Evolutionary conservation across 2,888 invertebrate species (phyloP), one percentile per base, ranked within the genome.

Genomic region (Ormyrus nitidulus): DNA sequence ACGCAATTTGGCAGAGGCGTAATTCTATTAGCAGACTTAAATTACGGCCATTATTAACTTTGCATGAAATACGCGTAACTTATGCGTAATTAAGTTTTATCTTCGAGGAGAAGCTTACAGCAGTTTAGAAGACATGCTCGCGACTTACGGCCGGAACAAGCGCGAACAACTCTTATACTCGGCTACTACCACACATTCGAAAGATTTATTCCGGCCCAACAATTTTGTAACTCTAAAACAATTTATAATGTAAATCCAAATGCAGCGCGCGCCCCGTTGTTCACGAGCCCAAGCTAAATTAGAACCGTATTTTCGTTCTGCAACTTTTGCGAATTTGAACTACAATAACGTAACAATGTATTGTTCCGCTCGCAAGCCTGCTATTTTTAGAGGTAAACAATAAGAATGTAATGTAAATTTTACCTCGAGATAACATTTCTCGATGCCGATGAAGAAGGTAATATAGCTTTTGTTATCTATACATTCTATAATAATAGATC

Each of bases 81-180:
- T 75, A 58, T 68, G 71, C 58, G 62, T 78, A 81, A 81, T 75
- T 81, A 78, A 81, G 71, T 81, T 81, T 81, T 77, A 81, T 81
- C 77, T 81, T 11, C 48, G 19, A 51, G 54, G 61, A 13, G 46
- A 6, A 46, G 54, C 48, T 10, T 19, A 75, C 66, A 76, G 59
- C 56, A 75, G 72, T 72, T 72, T 64, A 80, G 72, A 65, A 80
- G 69, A 72, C 69, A 71, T 48, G 64, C 72, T 51, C 58, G 6
- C 62, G 65, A 71, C 66, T 71, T 80, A 71, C 66, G 59, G 10
- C 34, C 4, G 7, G 61, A 72, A 66, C 77, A 77, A 76, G 77
- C 56, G 68, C 80, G 58, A 80, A 80, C 80, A 77, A 58, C 77
- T 77, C 80, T 80, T 80, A 73, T 64, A 73, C 62, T 48, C 66